Conservation (phyloP, 2,888 invertebrate genomes). For the Tachystola acroxantha region DNA sequence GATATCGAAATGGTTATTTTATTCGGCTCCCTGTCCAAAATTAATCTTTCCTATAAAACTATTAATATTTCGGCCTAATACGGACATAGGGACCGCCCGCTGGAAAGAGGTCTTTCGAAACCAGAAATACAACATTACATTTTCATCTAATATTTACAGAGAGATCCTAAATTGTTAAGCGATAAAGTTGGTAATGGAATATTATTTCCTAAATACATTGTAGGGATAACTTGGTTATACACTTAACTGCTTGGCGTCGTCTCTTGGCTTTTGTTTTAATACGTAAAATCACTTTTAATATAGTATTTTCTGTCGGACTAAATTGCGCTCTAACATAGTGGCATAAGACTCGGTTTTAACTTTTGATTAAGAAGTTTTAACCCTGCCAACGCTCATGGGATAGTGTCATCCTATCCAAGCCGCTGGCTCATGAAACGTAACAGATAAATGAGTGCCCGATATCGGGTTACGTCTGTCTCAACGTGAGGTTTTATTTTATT, state of each 20-base stretch:
- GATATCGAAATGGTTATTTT: constrained; percentile 39
- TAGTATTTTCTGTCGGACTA: constrained; percentile 16
- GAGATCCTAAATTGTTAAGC: constrained; percentile 20
- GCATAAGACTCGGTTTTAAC: constrained; percentile 23
- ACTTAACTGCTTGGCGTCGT: constrained; percentile 43
- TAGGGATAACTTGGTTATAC: constrained; percentile 6
- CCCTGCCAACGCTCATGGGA: constrained; percentile 25
- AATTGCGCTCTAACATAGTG: constrained; percentile 25
- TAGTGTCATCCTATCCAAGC: constrained; percentile 64
- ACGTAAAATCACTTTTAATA: constrained; percentile 39
- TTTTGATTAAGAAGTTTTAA: not conserved
- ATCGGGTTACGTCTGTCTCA: constrained; percentile 57
- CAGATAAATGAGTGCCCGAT: constrained; percentile 65
- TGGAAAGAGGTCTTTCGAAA: constrained; percentile 40
- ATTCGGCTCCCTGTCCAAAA: constrained; percentile 35
- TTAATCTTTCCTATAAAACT: constrained; percentile 42
- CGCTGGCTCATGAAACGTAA: constrained; percentile 63
- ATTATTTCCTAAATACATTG: constrained; percentile 3
- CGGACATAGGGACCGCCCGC: constrained; percentile 52
- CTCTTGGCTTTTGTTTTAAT: constrained; percentile 55
- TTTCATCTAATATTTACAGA: not conserved
- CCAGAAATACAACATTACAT: not conserved
- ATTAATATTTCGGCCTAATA: constrained; percentile 52
- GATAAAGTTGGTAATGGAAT: constrained; percentile 31
- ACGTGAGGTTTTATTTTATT: constrained; percentile 26